These are phyloP conservation scores for Meloidogyne exigua DNA, from an alignment of 1,140 invertebrate species.

Conservation along the genomic window DNA sequence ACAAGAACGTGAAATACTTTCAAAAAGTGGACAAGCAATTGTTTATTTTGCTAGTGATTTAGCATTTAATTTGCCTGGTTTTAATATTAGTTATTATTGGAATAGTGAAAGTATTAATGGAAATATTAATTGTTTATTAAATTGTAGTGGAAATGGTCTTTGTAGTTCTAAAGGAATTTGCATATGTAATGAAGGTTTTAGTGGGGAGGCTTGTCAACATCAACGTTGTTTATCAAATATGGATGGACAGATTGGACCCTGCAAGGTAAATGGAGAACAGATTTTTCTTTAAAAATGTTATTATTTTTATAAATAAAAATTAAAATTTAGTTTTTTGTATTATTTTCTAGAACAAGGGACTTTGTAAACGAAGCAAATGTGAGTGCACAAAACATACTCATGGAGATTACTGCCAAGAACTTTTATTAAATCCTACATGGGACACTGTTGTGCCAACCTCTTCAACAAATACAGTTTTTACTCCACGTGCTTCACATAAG, in stretches of 20 bases:
- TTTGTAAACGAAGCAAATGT: conserved; percentile 37
- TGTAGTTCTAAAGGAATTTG: conserved; percentile 16
- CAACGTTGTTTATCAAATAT: conserved; percentile 18
- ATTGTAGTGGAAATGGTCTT: conserved; percentile 53
- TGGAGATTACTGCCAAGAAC: conserved; percentile 49
- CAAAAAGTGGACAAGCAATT: conserved; percentile 46
- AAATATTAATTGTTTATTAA: conserved; percentile 45
- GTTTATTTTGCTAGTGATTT: conserved; percentile 63
- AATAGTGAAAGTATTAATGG: conserved; percentile 8
- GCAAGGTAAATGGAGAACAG: conserved; percentile 36
- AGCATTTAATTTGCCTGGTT: conserved; percentile 59
- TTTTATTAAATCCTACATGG: conserved; percentile 38
- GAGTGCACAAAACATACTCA: conserved; percentile 38
- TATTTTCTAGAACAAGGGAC: conserved; percentile 3
- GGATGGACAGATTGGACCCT: conserved; percentile 38
- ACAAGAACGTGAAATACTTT: conserved; percentile 24
- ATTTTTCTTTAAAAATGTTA: too few species aligned
- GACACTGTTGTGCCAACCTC: conserved; percentile 35
- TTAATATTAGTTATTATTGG: conserved; percentile 55
- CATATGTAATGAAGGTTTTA: conserved; percentile 27
- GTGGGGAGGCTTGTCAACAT: conserved; percentile 44
- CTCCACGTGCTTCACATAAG: conserved; percentile 54
- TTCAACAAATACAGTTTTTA: conserved; percentile 14
- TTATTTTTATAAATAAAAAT: neutral
- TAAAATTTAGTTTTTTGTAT: neutral